Evolutionary conservation across 2,888 invertebrate species (phyloP), one percentile per base, ranked within the genome.

Genomic region (Parnassius glacialis): DNA sequence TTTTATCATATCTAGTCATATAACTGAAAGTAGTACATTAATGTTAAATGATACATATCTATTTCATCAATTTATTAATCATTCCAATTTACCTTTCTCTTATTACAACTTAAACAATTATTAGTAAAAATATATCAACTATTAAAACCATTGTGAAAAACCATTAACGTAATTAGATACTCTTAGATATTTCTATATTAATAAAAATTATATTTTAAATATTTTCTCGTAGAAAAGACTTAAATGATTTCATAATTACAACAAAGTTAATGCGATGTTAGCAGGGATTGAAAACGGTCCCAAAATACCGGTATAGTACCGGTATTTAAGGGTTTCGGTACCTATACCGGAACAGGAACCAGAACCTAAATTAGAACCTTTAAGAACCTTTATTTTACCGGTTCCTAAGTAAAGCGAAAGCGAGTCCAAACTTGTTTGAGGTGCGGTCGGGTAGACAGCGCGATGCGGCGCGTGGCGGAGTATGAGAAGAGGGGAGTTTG

Each of bases 11-110:
- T 81, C 81, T 86, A 85, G 81, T 83, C 80, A 73, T 73, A 20
- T 43, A 70, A 72, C 61, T 62, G 75, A 77, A 76, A 71, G 76
- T 74, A 70, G 73, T 76, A 70, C 66, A 51, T 43, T 42, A 48
- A 74, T 66, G 54, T 43, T 42, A 48, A 74, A 78, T 75, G 74
- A 76, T 78, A 85, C 83, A 87, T 87, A 88, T 86, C 84, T 85
- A 74, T 83, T 66, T 78, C 80, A 75, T 80, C 77, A 83, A 72
- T 80, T 81, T 81, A 80, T 74, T 79, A 86, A 83, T 85, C 90
- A 90, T 90, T 90, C 90, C 90, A 90, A 78, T 81, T 70, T 80
- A 71, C 76, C 68, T 78, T 71, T 72, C 68, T 71, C 72, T 73
- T 67, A 16, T 13, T 48, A 13, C 48, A 48, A 34, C 7, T 48